Base-by-base conservation (phyloP, 2,888 invertebrate genomes). In the Melanotus villosus region DNA sequence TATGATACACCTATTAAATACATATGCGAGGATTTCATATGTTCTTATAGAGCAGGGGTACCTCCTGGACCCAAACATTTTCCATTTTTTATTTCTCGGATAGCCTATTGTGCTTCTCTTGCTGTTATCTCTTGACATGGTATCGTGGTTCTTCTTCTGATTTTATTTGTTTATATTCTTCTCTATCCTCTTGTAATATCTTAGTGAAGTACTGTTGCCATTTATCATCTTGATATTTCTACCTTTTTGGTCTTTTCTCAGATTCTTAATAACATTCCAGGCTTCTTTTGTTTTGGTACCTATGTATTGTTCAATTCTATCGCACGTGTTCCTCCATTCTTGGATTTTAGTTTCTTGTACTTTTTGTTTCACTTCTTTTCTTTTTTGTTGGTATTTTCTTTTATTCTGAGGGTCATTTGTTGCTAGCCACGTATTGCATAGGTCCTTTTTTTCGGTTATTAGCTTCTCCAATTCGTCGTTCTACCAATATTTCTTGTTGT, bases 381-480 rank as follows among this genome's bases (percentile, higher is more conserved):
- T 16, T 43, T 43, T 43, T 43, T 43, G 18, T 19, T 18, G 16
- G 10, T 43, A 19, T 43, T n/a, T n/a, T n/a, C n/a, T n/a, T n/a
- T n/a, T n/a, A n/a, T n/a, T n/a, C n/a, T n/a, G n/a, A n/a, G n/a
- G 18, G 43, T 43, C 14, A 43, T 43, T 43, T 43, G 14, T 43
- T 7, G 18, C 4, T 19, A 43, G 43, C 34, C 9, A 2, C n/a
- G 7, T 34, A 34, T 34, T 34, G 34, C 10, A 34, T 34, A 34
- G n/a, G n/a, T 34, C 10, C 34, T 34, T n/a, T 34, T 34, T 34
- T 34, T 34, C 34, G n/a, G n/a, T 34, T 34, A 34, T 34, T n/a
- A 34, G 10, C 2, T 34, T 5, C n/a, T 34, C 34, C 10, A 34
- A n/a, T 34, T 34, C n/a, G 5, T 9, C 34, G 34, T 34, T 34